Evolutionary conservation across 1,140 invertebrate species (phyloP).

Genomic region (Drosophila murphyi): DNA sequence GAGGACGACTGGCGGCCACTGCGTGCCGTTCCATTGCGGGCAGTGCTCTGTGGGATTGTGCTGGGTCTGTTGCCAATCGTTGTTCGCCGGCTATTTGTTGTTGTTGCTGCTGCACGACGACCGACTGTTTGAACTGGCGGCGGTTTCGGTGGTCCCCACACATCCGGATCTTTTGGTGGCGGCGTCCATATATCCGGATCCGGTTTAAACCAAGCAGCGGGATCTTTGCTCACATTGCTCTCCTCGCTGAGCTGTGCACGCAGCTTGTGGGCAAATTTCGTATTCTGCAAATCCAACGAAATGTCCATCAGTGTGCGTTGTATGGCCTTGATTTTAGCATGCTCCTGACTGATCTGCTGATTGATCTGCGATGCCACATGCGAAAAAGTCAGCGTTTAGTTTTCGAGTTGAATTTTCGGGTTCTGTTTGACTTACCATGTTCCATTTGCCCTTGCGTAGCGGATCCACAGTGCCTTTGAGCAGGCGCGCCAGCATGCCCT

Average conservation of each 20-base stretch:
- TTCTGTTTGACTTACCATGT: slow-evolving; percentile 88
- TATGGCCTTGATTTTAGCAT: slow-evolving; percentile 94
- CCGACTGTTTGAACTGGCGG: slow-evolving; percentile 60
- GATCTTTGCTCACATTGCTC: slow-evolving; percentile 71
- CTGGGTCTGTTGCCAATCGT: slow-evolving; percentile 51
- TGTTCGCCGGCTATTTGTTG: slow-evolving; percentile 85
- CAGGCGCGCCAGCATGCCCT: slow-evolving; percentile 88
- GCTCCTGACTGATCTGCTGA: slow-evolving; percentile 94
- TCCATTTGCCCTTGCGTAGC: slow-evolving; percentile 94
- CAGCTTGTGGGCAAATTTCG: slow-evolving; percentile 72
- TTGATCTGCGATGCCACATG: slow-evolving; percentile 88
- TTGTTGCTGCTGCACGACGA: slow-evolving; percentile 85
- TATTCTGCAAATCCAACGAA: slow-evolving; percentile 79
- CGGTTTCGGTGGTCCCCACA: slow-evolving; percentile 93
- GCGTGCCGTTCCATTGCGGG: slow-evolving; percentile 43
- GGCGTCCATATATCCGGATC: slow-evolving; percentile 90
- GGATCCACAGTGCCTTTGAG: slow-evolving; percentile 90
- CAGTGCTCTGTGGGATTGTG: slow-evolving; percentile 71
- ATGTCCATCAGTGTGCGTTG: slow-evolving; percentile 88
- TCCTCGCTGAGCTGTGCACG: slow-evolving; percentile 68
- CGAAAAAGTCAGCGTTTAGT: not conserved
- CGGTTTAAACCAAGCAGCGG: slow-evolving; percentile 81
- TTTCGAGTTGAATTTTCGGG: not conserved
- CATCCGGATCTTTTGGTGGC: slow-evolving; percentile 92
- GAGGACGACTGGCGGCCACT: slow-evolving; percentile 34